Evolutionary conservation across 2,113 vertebrate genomes (phyloP).

Genomic region (Hystrix cristata): DNA sequence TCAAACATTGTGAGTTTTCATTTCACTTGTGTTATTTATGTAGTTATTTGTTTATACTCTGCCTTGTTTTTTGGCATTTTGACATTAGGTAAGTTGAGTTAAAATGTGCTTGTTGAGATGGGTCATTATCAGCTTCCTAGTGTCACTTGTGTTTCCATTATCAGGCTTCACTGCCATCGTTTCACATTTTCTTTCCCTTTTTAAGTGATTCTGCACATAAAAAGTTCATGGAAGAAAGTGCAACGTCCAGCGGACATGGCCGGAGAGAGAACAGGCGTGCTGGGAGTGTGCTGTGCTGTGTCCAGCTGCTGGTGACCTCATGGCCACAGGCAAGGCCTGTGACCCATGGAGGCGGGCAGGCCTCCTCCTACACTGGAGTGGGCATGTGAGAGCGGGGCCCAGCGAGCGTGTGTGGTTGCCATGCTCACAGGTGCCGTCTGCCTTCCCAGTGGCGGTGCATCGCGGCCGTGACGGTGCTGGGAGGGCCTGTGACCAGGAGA

Average conservation of each 20-base stretch:
- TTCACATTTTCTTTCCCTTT: background rate
- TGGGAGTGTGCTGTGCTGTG: accelerated
- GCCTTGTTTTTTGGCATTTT: background rate
- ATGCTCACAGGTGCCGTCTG: accelerated
- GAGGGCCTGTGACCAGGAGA: background rate
- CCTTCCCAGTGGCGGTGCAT: background rate
- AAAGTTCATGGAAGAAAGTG: too few relatives aligned
- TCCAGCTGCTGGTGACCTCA: accelerated
- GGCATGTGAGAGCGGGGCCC: background rate
- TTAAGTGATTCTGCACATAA: background rate
- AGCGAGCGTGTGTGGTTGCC: too few relatives aligned
- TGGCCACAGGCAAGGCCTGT: background rate
- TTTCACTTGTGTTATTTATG: background rate
- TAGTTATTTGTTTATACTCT: background rate
- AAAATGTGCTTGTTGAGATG: background rate
- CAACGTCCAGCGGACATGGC: accelerated
- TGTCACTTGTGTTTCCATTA: background rate
- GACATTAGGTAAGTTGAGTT: background rate
- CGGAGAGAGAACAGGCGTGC: accelerated
- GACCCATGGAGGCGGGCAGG: accelerated
- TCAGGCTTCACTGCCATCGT: background rate
- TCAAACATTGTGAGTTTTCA: background rate
- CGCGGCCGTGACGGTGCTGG: background rate
- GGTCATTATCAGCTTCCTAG: background rate
- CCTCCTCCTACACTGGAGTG: too few relatives aligned